Evolutionary conservation across 2,113 vertebrate species (phyloP), one percentile per base, ranked within the genome.

Genomic region (Dolichallabes microphthalmus): DNA sequence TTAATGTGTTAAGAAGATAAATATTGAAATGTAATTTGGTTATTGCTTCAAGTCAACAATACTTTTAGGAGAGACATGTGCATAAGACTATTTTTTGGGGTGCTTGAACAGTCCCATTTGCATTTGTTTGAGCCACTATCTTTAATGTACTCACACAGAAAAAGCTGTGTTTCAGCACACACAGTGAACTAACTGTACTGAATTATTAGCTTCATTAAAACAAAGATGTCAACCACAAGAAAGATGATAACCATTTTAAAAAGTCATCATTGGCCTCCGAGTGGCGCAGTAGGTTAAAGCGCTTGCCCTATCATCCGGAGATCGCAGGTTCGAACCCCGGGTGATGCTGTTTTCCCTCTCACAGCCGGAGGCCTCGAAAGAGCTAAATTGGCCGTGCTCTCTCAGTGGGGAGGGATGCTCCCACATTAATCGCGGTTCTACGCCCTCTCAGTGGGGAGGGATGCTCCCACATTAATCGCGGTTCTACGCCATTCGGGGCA

Each of bases 101-200:
- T 66, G 35, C 52, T 30, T 55, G 32, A 81, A 88, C 27, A 83
- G 80, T 71, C 39, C n/a, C 30, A 81, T 88, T 88, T 81, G 84
- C 85, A 84, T 88, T 81, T 52, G 69, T 81, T 66, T 80, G 63
- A 58, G 45, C 45, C 63, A 80, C 64, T 61, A 15, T 32, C 25
- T 25, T 61, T 6, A 60, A 52, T 13, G 63, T 39, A 39, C 39
- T 39, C 39, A 6, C 39, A 6, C 39, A 39, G 3, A 39, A 39
- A 39, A 39, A 39, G 39, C 4, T 39, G 39, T 2, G 39, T 39
- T 39, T 80, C 22, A 64, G 74, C 45, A 76, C 15, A 73, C 39
- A 80, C 50, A 25, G n/a, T 61, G 39, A 81, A 80, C 75, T 58
- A n/a, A n/a, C n/a, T n/a, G n/a, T n/a, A n/a, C n/a, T n/a, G 53